Evolutionary conservation across 2,797 vertebrate species (phyloP).

Genomic region (Odontamblyopus lacepedii): DNA sequence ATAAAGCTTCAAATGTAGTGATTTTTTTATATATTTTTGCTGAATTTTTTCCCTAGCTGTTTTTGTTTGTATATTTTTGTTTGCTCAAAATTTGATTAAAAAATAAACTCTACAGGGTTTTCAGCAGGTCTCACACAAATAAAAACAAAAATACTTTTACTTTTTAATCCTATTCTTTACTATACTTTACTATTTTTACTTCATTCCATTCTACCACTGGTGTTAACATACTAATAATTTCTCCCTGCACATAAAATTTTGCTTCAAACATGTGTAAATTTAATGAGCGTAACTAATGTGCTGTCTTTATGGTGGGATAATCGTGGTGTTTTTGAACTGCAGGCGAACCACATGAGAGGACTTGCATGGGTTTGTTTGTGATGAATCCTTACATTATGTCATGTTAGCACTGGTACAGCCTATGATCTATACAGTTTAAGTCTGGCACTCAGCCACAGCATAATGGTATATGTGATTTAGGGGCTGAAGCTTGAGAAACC

Average conservation of each 20-base stretch:
- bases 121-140: too few relatives aligned
- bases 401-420: constrained; percentile 10
- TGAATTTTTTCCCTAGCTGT: too few relatives aligned
- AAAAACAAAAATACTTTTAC: too few relatives aligned
- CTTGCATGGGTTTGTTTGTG: neutral
- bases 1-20: too few relatives aligned
- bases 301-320: neutral
- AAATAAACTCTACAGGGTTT: too few relatives aligned
- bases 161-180: too few relatives aligned
- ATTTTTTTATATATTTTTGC: too few relatives aligned
- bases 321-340: neutral
- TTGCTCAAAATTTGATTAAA: too few relatives aligned
- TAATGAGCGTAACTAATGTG: neutral
- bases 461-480: neutral
- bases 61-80: too few relatives aligned
- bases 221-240: neutral
- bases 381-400: constrained; percentile 5
- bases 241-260: neutral
- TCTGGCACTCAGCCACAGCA: constrained; percentile 2
- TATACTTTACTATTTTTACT: too few relatives aligned
- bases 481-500: constrained; percentile 13
- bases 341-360: neutral
- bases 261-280: neutral
- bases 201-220: neutral
- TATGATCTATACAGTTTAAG: neutral